Evolutionary conservation across 2,797 vertebrate species (phyloP), one percentile per base, ranked within the genome.

Genomic region (Bucorvus abyssinicus): DNA sequence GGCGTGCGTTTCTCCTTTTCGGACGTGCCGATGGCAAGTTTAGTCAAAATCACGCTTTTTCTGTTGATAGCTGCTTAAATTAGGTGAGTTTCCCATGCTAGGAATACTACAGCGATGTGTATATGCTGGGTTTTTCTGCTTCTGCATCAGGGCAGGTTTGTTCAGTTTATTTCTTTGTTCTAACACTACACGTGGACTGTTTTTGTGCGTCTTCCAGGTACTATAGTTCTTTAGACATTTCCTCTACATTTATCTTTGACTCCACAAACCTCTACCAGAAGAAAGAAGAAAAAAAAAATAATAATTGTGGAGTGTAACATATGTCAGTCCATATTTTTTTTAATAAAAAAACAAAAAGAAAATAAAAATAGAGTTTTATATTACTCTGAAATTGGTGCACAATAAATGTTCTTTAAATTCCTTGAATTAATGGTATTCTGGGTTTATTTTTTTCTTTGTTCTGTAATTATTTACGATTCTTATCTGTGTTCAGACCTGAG

Each of bases 391-490:
- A 95, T 92, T 91, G 96, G 96, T 97, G 97, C 97, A 97, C 97
- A 94, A 84, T 76, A 87, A 76, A 85, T 76, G 44, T 77, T 94
- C 97, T 97, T 97, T 95, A 97, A 93, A 94, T 91, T 94, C 83
- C 59, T 97, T 87, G 89, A 91, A 95, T 96, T 96, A 92, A 96
- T 96, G 96, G 84, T 95, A 94, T 87, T 95, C 96, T 90, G 88
- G 64, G 73, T 96, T 42, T 11, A 10, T 14, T 53, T 36, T 19
- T 27, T 95, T 91, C 77, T 93, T 91, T 74, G 63, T 93, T 96
- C 91, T 94, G 79, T 94, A 91, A 95, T 97, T 97, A 94, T 97
- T 98, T 96, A 91, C 87, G 1, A 84, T 97, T 96, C 82, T 94
- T 95, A 89, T 47, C 91, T 40, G 80, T 96, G 95, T 97, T 97